phyloP scores from a whole-genome alignment of 2,888 invertebrate genomes.

The Diaprepes abbreviatus region DNA sequence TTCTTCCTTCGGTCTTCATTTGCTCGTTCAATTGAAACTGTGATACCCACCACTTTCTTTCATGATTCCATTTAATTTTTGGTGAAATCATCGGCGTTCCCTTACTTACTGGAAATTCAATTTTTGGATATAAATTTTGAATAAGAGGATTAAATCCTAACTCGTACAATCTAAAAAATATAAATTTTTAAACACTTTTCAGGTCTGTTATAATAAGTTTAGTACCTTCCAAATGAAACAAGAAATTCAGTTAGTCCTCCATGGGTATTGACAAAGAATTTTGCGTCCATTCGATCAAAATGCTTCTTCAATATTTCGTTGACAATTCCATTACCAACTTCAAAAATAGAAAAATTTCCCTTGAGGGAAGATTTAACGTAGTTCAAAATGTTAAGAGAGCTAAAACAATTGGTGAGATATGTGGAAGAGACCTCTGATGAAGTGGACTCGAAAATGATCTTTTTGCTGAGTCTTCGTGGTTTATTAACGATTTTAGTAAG shows the following conservation, averaged over 20 bases:
- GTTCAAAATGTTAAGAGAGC: not conserved
- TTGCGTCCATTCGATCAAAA: not conserved
- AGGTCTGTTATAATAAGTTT: no score
- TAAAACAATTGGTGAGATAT: slow-evolving; percentile 16
- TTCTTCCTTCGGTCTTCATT: slow-evolving; percentile 11
- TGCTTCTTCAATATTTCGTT: not conserved
- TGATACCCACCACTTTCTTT: slow-evolving; percentile 79
- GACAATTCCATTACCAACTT: slow-evolving; percentile 24
- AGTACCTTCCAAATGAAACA: not conserved
- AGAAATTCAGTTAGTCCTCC: not conserved
- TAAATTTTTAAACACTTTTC: no score
- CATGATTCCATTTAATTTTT: slow-evolving; percentile 89
- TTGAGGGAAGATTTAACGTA: not conserved
- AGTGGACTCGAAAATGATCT: slow-evolving; percentile 16
- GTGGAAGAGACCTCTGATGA: slow-evolving; percentile 23
- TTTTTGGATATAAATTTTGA: slow-evolving; percentile 80
- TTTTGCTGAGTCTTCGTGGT: slow-evolving; percentile 22
- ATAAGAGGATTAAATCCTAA: slow-evolving; percentile 82
- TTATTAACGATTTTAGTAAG: slow-evolving; percentile 24
- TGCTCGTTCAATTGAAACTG: slow-evolving; percentile 72
- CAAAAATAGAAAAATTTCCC: not conserved
- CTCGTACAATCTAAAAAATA: slow-evolving; percentile 80
- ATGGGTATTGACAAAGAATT: not conserved
- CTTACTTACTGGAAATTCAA: slow-evolving; percentile 86
- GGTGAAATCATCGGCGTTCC: slow-evolving; percentile 71